phyloP scores from a whole-genome alignment of 2,888 invertebrate species.

The Synanthedon vespiformis region DNA sequence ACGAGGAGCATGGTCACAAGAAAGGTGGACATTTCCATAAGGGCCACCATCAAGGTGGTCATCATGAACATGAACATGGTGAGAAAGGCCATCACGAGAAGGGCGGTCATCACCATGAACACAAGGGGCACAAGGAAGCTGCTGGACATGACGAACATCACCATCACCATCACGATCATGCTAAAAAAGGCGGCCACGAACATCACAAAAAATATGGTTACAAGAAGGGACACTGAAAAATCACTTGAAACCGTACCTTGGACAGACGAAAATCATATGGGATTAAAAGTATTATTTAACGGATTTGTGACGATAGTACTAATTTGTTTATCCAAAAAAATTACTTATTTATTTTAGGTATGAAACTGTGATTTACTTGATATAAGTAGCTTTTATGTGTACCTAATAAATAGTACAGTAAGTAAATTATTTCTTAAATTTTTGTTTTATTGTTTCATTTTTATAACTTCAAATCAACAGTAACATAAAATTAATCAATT shows the following conservation, averaged over 20 bases:
- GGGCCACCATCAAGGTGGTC: slow-evolving; percentile 82
- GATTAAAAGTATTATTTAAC: slow-evolving; percentile 6
- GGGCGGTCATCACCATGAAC: slow-evolving; percentile 82
- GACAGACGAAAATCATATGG: slow-evolving; percentile 4
- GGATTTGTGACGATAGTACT: background rate
- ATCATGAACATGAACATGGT: slow-evolving; percentile 82
- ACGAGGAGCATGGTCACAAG: slow-evolving; percentile 84
- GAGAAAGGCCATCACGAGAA: slow-evolving; percentile 85
- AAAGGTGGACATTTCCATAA: slow-evolving; percentile 86
- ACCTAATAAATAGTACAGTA: too few species aligned
- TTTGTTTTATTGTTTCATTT: too few species aligned
- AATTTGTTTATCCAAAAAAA: background rate
- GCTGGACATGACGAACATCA: slow-evolving; percentile 83
- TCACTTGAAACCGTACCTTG: slow-evolving; percentile 1
- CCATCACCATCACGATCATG: slow-evolving; percentile 79
- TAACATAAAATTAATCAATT: too few species aligned
- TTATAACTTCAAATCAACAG: too few species aligned
- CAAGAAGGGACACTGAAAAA: slow-evolving; percentile 60
- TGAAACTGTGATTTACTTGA: background rate
- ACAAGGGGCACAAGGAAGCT: slow-evolving; percentile 83
- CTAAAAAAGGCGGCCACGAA: slow-evolving; percentile 83
- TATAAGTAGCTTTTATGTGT: too few species aligned
- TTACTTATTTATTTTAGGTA: background rate
- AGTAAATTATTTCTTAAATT: too few species aligned
- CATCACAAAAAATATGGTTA: slow-evolving; percentile 85